phyloP scores from a whole-genome alignment of 1,140 invertebrate genomes.

The Drosophila lowei region DNA sequence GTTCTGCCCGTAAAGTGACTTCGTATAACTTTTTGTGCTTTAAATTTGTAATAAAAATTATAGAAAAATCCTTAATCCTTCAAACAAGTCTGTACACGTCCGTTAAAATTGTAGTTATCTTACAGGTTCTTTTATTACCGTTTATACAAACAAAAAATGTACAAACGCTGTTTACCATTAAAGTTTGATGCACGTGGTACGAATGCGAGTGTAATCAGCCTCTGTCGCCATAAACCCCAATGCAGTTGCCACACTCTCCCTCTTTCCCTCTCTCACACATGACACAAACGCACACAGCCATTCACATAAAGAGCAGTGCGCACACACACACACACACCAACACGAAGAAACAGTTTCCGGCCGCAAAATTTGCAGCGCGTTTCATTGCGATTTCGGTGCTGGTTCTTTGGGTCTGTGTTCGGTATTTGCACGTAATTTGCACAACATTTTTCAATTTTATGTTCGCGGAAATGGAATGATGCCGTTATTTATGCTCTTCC shows the following conservation, averaged over 20 bases:
- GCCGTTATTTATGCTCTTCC: constrained; percentile 70
- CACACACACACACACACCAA: constrained; percentile 11
- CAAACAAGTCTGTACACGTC: no score
- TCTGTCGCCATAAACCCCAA: constrained; percentile 40
- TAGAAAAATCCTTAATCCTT: no score
- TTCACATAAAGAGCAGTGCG: neutral
- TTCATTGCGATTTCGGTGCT: constrained; percentile 48
- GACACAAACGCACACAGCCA: neutral
- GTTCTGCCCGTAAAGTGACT: no score
- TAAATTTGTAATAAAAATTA: no score
- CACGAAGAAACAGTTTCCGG: constrained; percentile 52
- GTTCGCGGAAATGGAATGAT: constrained; percentile 74
- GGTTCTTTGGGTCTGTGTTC: constrained; percentile 36
- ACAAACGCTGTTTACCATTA: constrained; percentile 27
- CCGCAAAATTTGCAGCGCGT: constrained; percentile 51
- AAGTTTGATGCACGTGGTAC: constrained; percentile 32
- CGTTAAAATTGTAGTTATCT: neutral
- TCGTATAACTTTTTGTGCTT: no score
- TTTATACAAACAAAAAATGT: constrained; percentile 4
- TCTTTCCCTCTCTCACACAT: neutral
- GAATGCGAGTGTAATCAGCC: constrained; percentile 35
- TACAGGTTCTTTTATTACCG: constrained; percentile 5
- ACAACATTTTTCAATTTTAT: constrained; percentile 81
- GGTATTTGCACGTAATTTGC: constrained; percentile 80
- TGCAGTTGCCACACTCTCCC: constrained; percentile 24